Evolutionary conservation across 64 coral and sea anemone species (phyloP).

Genomic region (Porites lutea): DNA sequence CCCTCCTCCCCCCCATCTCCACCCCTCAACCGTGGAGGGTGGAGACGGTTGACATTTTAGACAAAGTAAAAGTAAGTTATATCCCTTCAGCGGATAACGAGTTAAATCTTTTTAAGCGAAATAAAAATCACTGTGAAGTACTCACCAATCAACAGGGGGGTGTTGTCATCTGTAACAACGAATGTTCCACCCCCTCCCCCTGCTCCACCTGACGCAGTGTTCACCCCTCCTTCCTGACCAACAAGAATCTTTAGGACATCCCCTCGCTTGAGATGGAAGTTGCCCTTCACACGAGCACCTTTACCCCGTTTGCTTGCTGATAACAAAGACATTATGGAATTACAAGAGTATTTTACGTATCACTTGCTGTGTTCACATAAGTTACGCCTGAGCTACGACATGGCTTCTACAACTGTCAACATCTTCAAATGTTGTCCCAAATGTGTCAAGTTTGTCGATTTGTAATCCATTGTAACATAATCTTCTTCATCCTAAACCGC

Average conservation of each 20-base stretch:
- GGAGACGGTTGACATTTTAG: too few species aligned
- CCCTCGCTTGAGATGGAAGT: conserved; percentile 82
- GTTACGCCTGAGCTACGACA: too few species aligned
- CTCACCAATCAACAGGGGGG: conserved; percentile 79
- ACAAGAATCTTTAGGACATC: conserved; percentile 81
- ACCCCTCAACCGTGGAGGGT: too few species aligned
- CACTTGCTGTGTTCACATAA: too few species aligned
- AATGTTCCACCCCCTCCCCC: conserved; percentile 90
- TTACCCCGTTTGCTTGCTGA: conserved; percentile 75
- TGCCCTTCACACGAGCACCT: conserved; percentile 82
- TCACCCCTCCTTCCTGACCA: conserved; percentile 82
- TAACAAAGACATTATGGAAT: background rate
- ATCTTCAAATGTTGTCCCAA: too few species aligned
- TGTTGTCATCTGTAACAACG: conserved; percentile 77
- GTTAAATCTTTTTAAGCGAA: background rate
- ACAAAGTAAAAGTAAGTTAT: background rate
- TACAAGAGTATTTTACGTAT: background rate
- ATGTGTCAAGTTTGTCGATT: too few species aligned
- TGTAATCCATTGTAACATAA: too few species aligned
- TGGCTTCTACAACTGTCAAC: too few species aligned
- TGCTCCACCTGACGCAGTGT: conserved; percentile 89
- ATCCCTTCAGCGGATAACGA: background rate
- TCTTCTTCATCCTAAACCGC: too few species aligned
- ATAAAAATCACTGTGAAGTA: background rate
- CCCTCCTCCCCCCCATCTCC: too few species aligned